Evolutionary conservation across 2,888 invertebrate genomes (phyloP).

Genomic region (Conops quadrifasciatus): DNA sequence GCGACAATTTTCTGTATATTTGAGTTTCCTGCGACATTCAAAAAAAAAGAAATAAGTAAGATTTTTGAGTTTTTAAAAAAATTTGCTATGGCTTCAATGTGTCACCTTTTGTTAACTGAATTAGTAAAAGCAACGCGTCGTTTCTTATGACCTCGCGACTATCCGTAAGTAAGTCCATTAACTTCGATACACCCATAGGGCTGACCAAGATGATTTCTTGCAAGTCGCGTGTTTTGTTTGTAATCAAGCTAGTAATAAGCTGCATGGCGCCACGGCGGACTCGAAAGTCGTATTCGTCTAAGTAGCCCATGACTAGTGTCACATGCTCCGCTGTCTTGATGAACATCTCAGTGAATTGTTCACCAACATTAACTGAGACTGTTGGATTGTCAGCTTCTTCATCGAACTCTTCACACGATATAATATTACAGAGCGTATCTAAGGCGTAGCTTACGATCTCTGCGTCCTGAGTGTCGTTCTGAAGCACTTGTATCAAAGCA

Average conservation of each 20-base stretch:
- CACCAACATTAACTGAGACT: slow-evolving; percentile 79
- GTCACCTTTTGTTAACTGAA: slow-evolving; percentile 79
- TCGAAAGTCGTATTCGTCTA: slow-evolving; percentile 96
- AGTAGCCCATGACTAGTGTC: slow-evolving; percentile 78
- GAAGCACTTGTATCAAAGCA: slow-evolving; percentile 80
- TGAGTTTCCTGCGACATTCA: slow-evolving; percentile 76
- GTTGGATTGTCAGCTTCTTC: slow-evolving; percentile 78
- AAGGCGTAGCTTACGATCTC: slow-evolving; percentile 93
- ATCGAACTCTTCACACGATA: slow-evolving; percentile 81
- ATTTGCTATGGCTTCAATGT: not conserved
- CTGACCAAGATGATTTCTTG: slow-evolving; percentile 88
- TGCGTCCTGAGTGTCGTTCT: slow-evolving; percentile 87
- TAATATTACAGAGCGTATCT: slow-evolving; percentile 91
- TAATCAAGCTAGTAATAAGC: slow-evolving; percentile 85
- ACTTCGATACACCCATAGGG: slow-evolving; percentile 96
- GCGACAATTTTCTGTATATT: slow-evolving; percentile 99
- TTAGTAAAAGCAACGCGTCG: slow-evolving; percentile 89
- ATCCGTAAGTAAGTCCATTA: slow-evolving; percentile 96
- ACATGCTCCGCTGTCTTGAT: slow-evolving; percentile 90
- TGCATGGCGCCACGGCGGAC: slow-evolving; percentile 91
- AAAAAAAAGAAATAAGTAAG: not conserved
- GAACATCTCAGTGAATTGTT: slow-evolving; percentile 97
- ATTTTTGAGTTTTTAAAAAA: not conserved
- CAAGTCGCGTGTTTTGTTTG: slow-evolving; percentile 85
- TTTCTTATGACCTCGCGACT: slow-evolving; percentile 95